phyloP scores from a whole-genome alignment of 2,797 vertebrate genomes.

The Coreius guichenoti region DNA sequence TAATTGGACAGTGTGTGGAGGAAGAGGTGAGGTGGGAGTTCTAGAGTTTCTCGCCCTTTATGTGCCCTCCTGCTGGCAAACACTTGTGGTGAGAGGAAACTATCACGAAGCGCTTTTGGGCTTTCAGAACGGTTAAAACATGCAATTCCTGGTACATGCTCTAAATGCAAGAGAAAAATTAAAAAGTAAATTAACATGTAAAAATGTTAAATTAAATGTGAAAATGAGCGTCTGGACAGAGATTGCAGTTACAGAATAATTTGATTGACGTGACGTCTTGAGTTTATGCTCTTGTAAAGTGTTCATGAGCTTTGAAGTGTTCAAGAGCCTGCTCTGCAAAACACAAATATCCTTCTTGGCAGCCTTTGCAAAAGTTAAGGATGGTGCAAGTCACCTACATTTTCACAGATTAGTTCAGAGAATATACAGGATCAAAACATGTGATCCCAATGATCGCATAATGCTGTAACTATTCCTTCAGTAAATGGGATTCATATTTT shows the following conservation, averaged over 20 bases:
- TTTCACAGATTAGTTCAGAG: background rate
- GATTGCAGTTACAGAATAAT: background rate
- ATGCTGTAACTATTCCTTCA: background rate
- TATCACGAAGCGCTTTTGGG: background rate
- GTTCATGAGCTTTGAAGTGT: background rate
- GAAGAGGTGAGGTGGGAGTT: conserved; percentile 35
- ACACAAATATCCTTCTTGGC: conserved; percentile 1
- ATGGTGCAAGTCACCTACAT: background rate
- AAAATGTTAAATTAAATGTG: background rate
- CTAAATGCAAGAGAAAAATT: background rate
- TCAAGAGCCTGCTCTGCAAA: background rate
- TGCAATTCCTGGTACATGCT: background rate
- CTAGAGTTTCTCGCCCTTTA: conserved; percentile 20
- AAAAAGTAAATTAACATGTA: too few relatives aligned
- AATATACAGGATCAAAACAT: background rate
- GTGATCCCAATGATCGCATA: background rate
- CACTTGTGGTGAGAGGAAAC: conserved; percentile 36
- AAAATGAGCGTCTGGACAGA: background rate
- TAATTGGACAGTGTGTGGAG: conserved; percentile 48
- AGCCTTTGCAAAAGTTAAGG: conserved; percentile 5
- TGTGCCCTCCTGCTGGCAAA: conserved; percentile 30
- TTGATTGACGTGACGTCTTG: background rate
- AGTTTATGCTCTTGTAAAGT: conserved; percentile 1
- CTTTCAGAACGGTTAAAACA: conserved; percentile 4
- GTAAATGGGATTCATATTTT: background rate